Evolutionary conservation across 2,113 vertebrate genomes (phyloP).

Genomic region (Mungos mungo): DNA sequence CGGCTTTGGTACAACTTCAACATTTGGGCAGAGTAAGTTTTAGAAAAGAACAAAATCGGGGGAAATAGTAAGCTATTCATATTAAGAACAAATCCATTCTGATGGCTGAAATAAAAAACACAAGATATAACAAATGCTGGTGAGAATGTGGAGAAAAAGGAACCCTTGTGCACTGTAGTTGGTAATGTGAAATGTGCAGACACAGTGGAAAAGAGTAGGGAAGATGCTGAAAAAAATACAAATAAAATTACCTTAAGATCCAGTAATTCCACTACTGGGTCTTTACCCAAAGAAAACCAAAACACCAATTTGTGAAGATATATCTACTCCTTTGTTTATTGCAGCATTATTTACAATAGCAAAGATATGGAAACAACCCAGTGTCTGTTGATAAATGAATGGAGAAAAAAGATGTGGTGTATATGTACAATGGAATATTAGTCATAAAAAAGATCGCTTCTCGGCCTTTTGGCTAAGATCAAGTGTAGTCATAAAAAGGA

Average conservation of each 20-base stretch:
- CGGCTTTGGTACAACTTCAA: conserved; percentile 94
- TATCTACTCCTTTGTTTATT: not conserved
- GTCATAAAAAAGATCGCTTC: not conserved
- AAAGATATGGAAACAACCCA: not conserved
- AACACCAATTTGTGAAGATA: not conserved
- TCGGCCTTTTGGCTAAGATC: too few species aligned
- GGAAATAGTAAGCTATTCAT: not conserved
- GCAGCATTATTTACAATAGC: not conserved
- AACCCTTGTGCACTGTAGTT: not conserved
- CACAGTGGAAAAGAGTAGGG: not conserved
- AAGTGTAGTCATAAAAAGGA: not conserved
- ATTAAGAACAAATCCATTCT: not conserved
- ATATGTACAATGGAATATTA: not conserved
- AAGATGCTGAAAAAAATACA: not conserved
- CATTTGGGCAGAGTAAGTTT: conserved; percentile 97
- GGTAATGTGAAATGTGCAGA: not conserved
- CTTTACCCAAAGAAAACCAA: not conserved
- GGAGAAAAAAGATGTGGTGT: not conserved
- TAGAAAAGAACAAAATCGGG: not conserved
- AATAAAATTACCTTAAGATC: not conserved
- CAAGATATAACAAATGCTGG: not conserved
- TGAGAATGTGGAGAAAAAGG: not conserved
- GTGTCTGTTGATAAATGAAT: not conserved
- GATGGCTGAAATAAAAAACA: not conserved
- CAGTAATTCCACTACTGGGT: not conserved